Evolutionary conservation across 2,797 vertebrate genomes (phyloP).

Genomic region (Pyrocephalus nanus): DNA sequence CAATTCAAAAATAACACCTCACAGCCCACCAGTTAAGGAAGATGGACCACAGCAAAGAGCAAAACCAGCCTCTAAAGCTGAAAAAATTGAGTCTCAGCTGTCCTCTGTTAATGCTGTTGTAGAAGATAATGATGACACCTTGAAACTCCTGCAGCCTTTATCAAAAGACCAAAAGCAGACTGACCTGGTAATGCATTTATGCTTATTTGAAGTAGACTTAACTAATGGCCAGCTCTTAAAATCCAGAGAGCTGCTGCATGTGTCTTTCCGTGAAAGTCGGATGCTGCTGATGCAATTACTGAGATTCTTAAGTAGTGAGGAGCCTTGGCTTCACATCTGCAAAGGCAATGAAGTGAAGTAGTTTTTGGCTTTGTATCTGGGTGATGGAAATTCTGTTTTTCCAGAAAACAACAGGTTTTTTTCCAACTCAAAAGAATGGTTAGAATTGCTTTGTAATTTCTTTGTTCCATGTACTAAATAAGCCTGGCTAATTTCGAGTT

Average conservation of each 20-base stretch:
- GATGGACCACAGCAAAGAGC: constrained; percentile 30
- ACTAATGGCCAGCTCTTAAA: not conserved
- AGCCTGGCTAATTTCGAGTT: not conserved
- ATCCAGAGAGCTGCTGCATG: not conserved
- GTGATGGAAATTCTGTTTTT: not conserved
- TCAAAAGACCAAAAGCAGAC: constrained; percentile 19
- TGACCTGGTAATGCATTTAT: constrained; percentile 57
- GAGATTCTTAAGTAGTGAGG: not conserved
- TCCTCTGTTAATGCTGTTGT: not conserved
- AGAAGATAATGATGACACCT: constrained; percentile 72
- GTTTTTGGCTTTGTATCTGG: not conserved
- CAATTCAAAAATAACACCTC: constrained; percentile 39
- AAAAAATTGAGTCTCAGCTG: constrained; percentile 28
- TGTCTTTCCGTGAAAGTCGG: not conserved
- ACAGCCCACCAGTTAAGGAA: constrained; percentile 46
- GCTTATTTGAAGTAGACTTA: not conserved
- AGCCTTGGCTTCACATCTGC: not conserved
- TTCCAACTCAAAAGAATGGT: not conserved
- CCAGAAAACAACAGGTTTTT: not conserved
- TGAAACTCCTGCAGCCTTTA: constrained; percentile 77
- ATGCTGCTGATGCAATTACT: not conserved
- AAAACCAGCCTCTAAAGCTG: constrained; percentile 20
- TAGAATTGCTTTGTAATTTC: not conserved
- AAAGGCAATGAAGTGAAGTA: not conserved
- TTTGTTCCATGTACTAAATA: not conserved